A percentile compares a stretch with the other conserved stretches of the same genome.
Conservation (phyloP, 2,888 invertebrate genomes). For the Trichacis sp. region DNA sequence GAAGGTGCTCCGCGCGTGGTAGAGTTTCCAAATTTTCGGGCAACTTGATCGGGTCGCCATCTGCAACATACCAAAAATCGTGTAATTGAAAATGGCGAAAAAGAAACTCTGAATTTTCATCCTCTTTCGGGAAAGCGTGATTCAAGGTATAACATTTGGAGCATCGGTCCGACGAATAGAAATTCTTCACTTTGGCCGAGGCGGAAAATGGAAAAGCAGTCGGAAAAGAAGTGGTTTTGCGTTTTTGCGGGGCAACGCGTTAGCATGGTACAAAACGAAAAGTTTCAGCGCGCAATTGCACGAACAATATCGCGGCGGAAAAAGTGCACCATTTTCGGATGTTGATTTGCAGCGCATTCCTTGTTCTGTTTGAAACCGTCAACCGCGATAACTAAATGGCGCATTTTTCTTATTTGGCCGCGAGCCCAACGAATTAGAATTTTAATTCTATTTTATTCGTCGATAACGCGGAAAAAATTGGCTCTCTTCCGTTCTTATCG, state of each 20-base stretch:
- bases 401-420: constrained; percentile 39
- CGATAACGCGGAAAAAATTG: constrained; percentile 37
- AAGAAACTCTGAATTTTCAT: no score
- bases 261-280: not conserved
- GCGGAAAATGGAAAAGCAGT: no score
- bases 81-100: not conserved
- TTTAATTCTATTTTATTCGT: constrained; percentile 38
- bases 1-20: constrained; percentile 93
- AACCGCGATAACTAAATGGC: constrained; percentile 35
- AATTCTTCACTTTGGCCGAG: no score
- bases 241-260: no score
- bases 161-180: no score
- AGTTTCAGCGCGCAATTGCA: not conserved
- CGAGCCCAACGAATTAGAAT: constrained; percentile 37
- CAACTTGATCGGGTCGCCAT: constrained; percentile 92
- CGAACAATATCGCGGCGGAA: not conserved
- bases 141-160: no score
- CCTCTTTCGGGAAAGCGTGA: no score
- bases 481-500: constrained; percentile 23
- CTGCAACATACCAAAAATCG: constrained; percentile 67
- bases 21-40: constrained; percentile 96
- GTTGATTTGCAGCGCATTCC: constrained; percentile 14
- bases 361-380: constrained; percentile 8
- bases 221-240: not conserved
- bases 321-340: constrained; percentile 1